Percentiles rank a stretch among this genome's conserved stretches.
Conservation (phyloP, 1,140 invertebrate species). For the Aphelinus certus region DNA sequence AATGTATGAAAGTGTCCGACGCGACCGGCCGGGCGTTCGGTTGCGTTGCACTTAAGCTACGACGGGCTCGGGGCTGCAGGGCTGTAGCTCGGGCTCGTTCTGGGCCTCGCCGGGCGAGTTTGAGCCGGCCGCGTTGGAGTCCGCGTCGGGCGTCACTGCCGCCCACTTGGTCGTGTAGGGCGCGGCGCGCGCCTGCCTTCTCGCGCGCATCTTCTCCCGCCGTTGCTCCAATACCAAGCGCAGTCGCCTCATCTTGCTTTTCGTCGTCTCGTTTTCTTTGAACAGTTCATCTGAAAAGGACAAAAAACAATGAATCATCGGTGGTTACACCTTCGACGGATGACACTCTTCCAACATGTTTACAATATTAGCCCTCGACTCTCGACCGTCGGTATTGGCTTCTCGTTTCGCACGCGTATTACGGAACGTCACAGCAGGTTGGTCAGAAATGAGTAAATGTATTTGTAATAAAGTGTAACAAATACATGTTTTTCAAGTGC, state of each 20-base stretch:
- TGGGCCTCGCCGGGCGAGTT: constrained; percentile 53
- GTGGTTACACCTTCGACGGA: no score
- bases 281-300: constrained; percentile 61
- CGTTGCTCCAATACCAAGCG: constrained; percentile 89
- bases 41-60: constrained; percentile 53
- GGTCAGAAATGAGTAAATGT: no score
- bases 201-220: constrained; percentile 80
- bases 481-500: no score
- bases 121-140: constrained; percentile 49
- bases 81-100: constrained; percentile 58
- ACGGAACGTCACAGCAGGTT: no score
- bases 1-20: neutral
- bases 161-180: constrained; percentile 74
- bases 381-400: no score
- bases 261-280: constrained; percentile 81
- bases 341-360: no score
- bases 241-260: constrained; percentile 86
- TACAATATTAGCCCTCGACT: no score
- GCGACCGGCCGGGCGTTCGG: neutral
- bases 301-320: constrained; percentile 2
- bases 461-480: no score
- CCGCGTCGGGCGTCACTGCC: constrained; percentile 56
- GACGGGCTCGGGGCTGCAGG: constrained; percentile 63
- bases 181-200: constrained; percentile 75
- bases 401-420: no score